A percentile compares a stretch with the other conserved stretches of the same genome.
Conservation (phyloP, 2,797 vertebrate species). For the Pseudocheirus occidentalis region DNA sequence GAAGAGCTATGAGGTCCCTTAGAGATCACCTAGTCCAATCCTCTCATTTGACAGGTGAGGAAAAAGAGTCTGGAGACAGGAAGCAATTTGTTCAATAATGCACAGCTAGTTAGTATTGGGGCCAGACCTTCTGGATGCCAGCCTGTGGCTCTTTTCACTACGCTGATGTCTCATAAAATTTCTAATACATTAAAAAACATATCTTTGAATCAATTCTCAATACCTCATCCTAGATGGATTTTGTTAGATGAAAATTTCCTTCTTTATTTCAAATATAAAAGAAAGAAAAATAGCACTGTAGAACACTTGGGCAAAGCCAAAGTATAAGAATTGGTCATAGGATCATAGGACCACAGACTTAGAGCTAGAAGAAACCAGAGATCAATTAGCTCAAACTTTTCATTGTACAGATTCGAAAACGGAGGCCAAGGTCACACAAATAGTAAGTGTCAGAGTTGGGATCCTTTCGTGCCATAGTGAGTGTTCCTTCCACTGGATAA, state of each 20-base stretch:
- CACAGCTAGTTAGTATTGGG: background rate
- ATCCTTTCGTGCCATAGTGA: background rate
- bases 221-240: background rate
- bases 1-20: background rate
- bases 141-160: background rate
- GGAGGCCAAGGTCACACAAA: background rate
- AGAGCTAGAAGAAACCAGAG: background rate
- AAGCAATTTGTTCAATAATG: background rate
- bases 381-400: background rate
- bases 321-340: background rate
- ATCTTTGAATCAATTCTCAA: fast-evolving
- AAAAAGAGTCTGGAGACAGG: background rate
- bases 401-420: background rate
- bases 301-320: background rate
- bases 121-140: background rate
- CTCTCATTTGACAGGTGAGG: background rate
- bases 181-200: background rate
- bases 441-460: background rate
- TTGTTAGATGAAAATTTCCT: background rate
- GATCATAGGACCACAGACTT: background rate
- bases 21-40: background rate
- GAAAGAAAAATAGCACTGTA: background rate
- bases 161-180: background rate
- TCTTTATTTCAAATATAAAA: background rate
- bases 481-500: background rate